These are phyloP conservation scores for Thripadectes ignobilis DNA, from an alignment of 2,797 vertebrate genomes.

Conservation along the genomic window DNA sequence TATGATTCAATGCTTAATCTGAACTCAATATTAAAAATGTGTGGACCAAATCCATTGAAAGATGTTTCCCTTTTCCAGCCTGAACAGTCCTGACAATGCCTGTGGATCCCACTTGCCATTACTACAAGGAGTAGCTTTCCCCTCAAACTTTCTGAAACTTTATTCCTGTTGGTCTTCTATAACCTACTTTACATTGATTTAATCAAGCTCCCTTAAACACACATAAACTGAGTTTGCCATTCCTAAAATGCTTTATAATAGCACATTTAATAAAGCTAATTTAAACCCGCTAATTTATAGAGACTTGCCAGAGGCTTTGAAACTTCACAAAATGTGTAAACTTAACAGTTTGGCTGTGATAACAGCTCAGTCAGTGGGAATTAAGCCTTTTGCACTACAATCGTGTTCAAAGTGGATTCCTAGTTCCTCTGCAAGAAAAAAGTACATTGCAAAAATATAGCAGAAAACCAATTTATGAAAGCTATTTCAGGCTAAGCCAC, in stretches of 20 bases:
- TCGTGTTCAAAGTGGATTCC: slow-evolving; percentile 24
- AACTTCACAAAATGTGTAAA: slow-evolving; percentile 72
- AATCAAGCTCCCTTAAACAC: slow-evolving; percentile 73
- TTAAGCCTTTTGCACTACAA: slow-evolving; percentile 44
- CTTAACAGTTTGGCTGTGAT: slow-evolving; percentile 70
- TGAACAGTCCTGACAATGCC: neutral
- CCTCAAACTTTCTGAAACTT: slow-evolving; percentile 66
- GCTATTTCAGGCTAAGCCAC: neutral
- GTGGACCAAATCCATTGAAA: neutral
- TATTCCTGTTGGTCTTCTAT: slow-evolving; percentile 59
- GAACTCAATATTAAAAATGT: neutral
- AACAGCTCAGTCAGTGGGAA: slow-evolving; percentile 69
- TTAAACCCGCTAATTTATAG: slow-evolving; percentile 78
- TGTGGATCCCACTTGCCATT: neutral
- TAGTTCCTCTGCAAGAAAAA: neutral
- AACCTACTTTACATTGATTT: slow-evolving; percentile 72
- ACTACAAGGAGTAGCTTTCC: slow-evolving; percentile 47
- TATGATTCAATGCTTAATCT: neutral
- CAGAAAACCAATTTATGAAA: neutral
- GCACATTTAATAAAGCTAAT: slow-evolving; percentile 78
- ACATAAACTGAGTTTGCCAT: slow-evolving; percentile 59
- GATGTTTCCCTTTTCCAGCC: neutral
- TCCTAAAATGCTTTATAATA: slow-evolving; percentile 73
- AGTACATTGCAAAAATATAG: neutral
- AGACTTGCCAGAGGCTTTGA: slow-evolving; percentile 74